Evolutionary conservation across 2,797 vertebrate species (phyloP), one percentile per base, ranked within the genome.

Genomic region (Passerculus sandwichensis): DNA sequence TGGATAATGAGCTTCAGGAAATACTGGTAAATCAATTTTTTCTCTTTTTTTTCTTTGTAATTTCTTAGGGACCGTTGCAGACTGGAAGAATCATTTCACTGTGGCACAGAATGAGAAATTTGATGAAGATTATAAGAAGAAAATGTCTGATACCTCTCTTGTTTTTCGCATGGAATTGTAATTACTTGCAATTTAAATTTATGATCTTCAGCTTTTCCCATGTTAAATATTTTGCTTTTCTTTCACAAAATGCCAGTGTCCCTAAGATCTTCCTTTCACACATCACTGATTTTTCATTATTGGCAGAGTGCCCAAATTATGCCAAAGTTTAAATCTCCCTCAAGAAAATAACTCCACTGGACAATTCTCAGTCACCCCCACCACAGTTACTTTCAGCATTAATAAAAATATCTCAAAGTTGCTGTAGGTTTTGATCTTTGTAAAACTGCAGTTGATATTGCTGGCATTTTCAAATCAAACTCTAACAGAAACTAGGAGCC

Each of bases 71-170:
- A 45, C 29, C 25, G 96, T 97, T 2, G 97, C 98, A 3, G 98
- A 98, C 75, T 98, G 98, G 98, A 98, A 98, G 93, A 98, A 97
- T 72, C 57, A 98, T 80, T 98, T 98, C 94, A 98, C 97, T 10
- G 97, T 98, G 82, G 96, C 98, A 78, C 97, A 98, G 80, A 97
- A 97, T 79, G 81, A 97, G 85, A 97, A 45, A 87, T 98, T 98
- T 94, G 96, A 98, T 86, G 83, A 97, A 72, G 96, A 97, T 66
- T 98, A 98, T 40, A 95, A 75, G 75, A 91, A 94, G 81, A 97
- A 98, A 84, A 98, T 98, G 98, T 64, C 95, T 83, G 94, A 94
- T 69, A 96, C 67, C 6, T 95, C 97, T 60, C 89, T 98, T 71
- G 91, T 85, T 80, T 98, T 98, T 84, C 95, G 95, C 21, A 73